Evolutionary conservation across 2,113 vertebrate species (phyloP).

Genomic region (Festucalex cinctus): DNA sequence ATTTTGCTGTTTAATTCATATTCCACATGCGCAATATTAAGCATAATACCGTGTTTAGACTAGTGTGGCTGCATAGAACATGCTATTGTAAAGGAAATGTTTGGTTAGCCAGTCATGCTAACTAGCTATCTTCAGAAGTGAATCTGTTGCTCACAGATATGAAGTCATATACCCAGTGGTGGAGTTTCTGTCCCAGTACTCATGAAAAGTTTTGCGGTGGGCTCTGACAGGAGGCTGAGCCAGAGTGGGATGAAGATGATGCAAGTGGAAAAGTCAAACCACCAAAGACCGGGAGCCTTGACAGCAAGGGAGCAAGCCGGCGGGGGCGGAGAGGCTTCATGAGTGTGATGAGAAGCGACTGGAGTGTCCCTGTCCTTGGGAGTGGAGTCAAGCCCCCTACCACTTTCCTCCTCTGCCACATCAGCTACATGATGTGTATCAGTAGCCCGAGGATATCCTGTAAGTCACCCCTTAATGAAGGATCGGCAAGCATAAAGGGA

Average conservation of each 20-base stretch:
- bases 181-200: neutral
- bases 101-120: conserved; percentile 13
- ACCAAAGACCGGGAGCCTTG: conserved; percentile 53
- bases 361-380: conserved; percentile 48
- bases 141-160: conserved; percentile 1
- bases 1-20: too few species aligned
- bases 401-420: conserved; percentile 29
- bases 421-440: conserved; percentile 32
- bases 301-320: conserved; percentile 53
- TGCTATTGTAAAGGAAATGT: too few species aligned
- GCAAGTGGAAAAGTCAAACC: conserved; percentile 59
- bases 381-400: conserved; percentile 38
- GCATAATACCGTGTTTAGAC: too few species aligned
- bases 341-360: conserved; percentile 55
- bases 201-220: conserved; percentile 15
- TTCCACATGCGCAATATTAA: too few species aligned
- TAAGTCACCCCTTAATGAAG: conserved; percentile 35
- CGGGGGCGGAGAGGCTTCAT: conserved; percentile 42
- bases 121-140: conserved; percentile 44
- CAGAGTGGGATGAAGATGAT: conserved; percentile 57
- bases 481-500: conserved; percentile 35
- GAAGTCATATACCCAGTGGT: conserved; percentile 12
- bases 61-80: too few species aligned
- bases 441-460: conserved; percentile 34
- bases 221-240: conserved; percentile 44